Percentiles rank a stretch among this genome's conserved stretches.
Evolutionary conservation across 2,888 invertebrate genomes (phyloP).

Genomic region (Drosophila aldrichi): DNA sequence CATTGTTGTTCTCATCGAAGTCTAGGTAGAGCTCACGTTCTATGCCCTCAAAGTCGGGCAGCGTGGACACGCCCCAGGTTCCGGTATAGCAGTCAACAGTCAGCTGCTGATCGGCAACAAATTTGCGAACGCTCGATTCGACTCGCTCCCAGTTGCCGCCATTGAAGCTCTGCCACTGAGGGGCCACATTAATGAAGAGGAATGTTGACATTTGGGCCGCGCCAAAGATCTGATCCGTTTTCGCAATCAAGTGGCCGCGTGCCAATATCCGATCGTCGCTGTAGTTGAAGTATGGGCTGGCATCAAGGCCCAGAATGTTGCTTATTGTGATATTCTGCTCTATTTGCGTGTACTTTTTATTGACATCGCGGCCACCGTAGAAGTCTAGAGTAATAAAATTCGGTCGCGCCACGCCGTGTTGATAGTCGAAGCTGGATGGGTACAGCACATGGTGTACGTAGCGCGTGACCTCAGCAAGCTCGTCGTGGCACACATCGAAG

Average conservation of each 20-base stretch:
- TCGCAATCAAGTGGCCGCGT: constrained; percentile 86
- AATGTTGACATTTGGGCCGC: constrained; percentile 86
- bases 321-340: constrained; percentile 84
- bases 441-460: constrained; percentile 84
- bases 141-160: constrained; percentile 87
- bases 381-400: constrained; percentile 81
- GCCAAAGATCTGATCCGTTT: constrained; percentile 86
- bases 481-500: constrained; percentile 85
- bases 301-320: constrained; percentile 80
- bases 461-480: constrained; percentile 81
- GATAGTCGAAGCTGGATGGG: constrained; percentile 84
- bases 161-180: constrained; percentile 88
- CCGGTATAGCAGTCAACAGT: constrained; percentile 87
- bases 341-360: constrained; percentile 80
- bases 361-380: constrained; percentile 79
- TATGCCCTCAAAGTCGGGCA: constrained; percentile 85
- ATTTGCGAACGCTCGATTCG: constrained; percentile 86
- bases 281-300: constrained; percentile 73
- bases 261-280: constrained; percentile 79
- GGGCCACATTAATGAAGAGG: constrained; percentile 87
- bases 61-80: constrained; percentile 86
- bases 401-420: constrained; percentile 83
- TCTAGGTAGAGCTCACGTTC: constrained; percentile 83
- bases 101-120: constrained; percentile 82
- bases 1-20: constrained; percentile 79